A percentile compares a stretch with the other conserved stretches of the same genome.
Conservation (phyloP, 2,797 vertebrate species). For the Halcyon badia region DNA sequence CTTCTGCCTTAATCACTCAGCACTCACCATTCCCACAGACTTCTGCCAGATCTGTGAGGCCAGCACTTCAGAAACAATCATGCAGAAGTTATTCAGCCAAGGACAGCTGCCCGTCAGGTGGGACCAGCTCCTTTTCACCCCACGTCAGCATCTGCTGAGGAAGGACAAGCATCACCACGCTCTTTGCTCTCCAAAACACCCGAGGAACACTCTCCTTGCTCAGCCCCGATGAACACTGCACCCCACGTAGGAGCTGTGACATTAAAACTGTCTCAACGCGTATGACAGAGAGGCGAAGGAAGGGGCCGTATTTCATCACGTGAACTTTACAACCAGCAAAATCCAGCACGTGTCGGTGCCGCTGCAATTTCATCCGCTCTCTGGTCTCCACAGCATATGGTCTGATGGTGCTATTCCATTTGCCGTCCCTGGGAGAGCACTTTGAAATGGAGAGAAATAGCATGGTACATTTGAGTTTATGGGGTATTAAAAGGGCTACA, state of each 20-base stretch:
- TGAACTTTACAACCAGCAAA: constrained; percentile 47
- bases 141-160: background rate
- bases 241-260: background rate
- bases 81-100: background rate
- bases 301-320: constrained; percentile 44
- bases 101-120: background rate
- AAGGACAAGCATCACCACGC: background rate
- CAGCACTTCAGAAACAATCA: background rate
- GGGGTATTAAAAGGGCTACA: constrained; percentile 73
- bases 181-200: background rate
- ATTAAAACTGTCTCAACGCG: background rate
- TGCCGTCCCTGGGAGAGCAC: constrained; percentile 62
- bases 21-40: background rate
- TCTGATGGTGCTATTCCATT: constrained; percentile 67
- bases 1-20: background rate
- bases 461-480: constrained; percentile 78
- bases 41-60: background rate
- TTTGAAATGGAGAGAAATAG: constrained; percentile 69
- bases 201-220: background rate
- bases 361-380: constrained; percentile 39
- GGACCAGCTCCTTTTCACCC: background rate
- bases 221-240: background rate
- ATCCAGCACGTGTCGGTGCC: background rate
- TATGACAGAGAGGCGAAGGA: constrained; percentile 38
- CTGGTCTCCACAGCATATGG: constrained; percentile 71